A percentile compares a stretch with the other conserved stretches of the same genome.
Conservation (phyloP, 2,113 vertebrate genomes). For the Laterallus jamaicensis region DNA sequence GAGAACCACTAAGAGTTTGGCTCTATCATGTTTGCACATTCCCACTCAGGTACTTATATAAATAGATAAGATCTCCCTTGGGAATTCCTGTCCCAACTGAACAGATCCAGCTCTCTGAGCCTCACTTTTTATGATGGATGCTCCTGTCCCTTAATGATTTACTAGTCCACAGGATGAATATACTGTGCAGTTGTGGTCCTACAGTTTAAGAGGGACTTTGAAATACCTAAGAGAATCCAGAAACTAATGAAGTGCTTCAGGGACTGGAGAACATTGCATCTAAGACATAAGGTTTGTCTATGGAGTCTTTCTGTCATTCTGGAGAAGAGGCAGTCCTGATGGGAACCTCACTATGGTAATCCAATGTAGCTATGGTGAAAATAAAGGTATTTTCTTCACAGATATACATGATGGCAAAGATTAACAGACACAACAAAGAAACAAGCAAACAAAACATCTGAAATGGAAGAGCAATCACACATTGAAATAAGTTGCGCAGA, state of each 20-base stretch:
- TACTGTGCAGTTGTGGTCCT: background rate
- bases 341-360: background rate
- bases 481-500: background rate
- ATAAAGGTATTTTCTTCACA: background rate
- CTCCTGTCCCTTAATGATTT: background rate
- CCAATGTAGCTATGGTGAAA: background rate
- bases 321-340: background rate
- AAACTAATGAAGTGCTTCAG: background rate
- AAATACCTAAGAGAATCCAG: background rate
- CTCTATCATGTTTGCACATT: background rate
- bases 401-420: background rate
- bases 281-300: background rate
- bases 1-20: background rate
- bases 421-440: background rate
- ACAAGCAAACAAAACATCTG: background rate
- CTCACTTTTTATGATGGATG: accelerated
- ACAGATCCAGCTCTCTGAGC: background rate
- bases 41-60: background rate
- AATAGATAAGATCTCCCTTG: background rate
- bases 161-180: background rate
- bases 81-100: background rate
- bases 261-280: background rate
- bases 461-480: background rate
- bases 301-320: background rate
- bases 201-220: background rate